Evolutionary conservation across 1,140 invertebrate genomes (phyloP).

Genomic region (Hormaphis cornu): DNA sequence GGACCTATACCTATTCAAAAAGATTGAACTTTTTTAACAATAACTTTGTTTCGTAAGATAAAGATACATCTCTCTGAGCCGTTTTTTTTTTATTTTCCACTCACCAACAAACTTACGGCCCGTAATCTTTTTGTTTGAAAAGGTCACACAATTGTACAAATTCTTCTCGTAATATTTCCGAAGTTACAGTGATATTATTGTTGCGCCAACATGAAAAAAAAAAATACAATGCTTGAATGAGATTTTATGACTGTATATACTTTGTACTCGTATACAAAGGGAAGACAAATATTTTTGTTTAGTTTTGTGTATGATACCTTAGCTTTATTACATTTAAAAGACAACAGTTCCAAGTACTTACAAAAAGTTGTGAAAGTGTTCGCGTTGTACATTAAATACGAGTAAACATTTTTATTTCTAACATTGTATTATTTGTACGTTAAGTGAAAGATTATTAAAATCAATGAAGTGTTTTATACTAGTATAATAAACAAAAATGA

Average conservation of each 20-base stretch:
- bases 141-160: constrained; percentile 25
- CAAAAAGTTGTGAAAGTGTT: not conserved
- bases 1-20: constrained; percentile 14
- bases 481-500: too few species aligned
- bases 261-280: too few species aligned
- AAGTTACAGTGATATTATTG: constrained; percentile 8
- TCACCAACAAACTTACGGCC: not conserved
- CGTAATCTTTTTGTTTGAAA: constrained; percentile 23
- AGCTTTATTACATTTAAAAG: constrained; percentile 23
- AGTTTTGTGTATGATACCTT: not conserved
- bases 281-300: constrained; percentile 1
- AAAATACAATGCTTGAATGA: constrained; percentile 4
- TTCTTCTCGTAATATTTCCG: constrained; percentile 20
- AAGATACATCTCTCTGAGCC: constrained; percentile 11
- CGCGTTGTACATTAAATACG: too few species aligned
- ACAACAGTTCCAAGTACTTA: constrained; percentile 1
- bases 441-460: too few species aligned
- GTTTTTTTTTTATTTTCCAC: not conserved
- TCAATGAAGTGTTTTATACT: too few species aligned
- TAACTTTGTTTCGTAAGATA: constrained; percentile 19
- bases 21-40: constrained; percentile 19
- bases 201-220: too few species aligned
- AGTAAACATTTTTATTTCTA: too few species aligned
- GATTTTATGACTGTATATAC: not conserved
- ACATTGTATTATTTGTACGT: too few species aligned